phyloP scores from a whole-genome alignment of 2,797 vertebrate genomes.

The Pogoniulus pusillus region DNA sequence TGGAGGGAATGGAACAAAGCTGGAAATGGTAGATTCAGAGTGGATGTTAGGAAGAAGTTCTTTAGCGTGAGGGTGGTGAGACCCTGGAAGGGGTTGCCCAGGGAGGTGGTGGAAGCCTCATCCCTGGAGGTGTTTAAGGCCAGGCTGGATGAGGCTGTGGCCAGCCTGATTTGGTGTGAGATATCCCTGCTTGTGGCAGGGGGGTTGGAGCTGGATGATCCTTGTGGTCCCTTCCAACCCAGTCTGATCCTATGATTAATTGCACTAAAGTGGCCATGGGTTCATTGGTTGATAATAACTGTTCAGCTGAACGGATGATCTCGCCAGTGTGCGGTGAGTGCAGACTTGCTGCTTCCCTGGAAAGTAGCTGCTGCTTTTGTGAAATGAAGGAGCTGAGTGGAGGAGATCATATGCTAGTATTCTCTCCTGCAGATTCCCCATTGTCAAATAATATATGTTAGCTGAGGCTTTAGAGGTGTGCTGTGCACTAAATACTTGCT shows the following conservation, averaged over 20 bases:
- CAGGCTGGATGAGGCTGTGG: too few species aligned
- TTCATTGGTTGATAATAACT: neutral
- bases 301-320: neutral
- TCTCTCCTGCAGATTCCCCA: neutral
- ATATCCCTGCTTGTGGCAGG: too few species aligned
- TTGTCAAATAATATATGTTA: neutral
- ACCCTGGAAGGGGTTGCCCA: too few species aligned
- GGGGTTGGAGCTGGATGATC: too few species aligned
- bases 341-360: neutral
- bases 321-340: neutral
- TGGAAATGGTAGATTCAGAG: too few species aligned
- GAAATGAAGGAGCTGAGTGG: neutral
- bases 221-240: too few species aligned
- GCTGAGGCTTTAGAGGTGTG: neutral
- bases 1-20: too few species aligned
- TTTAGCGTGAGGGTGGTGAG: too few species aligned
- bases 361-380: neutral
- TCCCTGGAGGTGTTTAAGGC: too few species aligned
- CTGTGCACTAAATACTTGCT: neutral
- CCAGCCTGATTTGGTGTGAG: too few species aligned
- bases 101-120: too few species aligned
- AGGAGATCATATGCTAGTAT: neutral
- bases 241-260: neutral
- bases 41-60: too few species aligned
- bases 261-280: neutral